These are phyloP conservation scores for Apamea sordens DNA, from an alignment of 2,888 invertebrate genomes.

Conservation along the genomic window DNA sequence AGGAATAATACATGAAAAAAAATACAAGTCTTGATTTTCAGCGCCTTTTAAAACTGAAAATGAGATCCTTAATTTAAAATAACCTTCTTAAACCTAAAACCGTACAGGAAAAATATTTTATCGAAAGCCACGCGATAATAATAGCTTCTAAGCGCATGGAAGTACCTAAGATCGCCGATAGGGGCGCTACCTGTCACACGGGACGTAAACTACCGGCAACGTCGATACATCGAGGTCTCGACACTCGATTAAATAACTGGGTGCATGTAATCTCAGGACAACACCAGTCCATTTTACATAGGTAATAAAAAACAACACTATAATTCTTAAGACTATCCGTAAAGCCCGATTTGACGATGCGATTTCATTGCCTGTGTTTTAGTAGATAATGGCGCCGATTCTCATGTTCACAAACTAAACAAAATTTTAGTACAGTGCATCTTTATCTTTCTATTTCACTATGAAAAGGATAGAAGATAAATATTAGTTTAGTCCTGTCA, in stretches of 20 bases:
- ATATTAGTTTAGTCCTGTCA: no score
- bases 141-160: conserved; percentile 29
- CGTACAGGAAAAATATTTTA: neutral
- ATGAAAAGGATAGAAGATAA: no score
- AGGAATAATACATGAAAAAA: neutral
- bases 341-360: neutral
- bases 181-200: conserved; percentile 35
- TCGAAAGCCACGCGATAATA: conserved; percentile 18
- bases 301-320: neutral
- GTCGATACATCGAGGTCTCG: conserved; percentile 37
- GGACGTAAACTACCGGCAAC: conserved; percentile 41
- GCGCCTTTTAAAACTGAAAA: neutral
- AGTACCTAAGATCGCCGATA: conserved; percentile 49
- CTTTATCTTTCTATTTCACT: no score
- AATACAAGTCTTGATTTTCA: neutral
- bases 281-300: neutral
- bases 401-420: no score
- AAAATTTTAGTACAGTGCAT: no score
- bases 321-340: neutral
- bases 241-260: conserved; percentile 49
- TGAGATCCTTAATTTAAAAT: neutral
- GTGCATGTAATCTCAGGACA: conserved; percentile 7
- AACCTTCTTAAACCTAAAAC: neutral
- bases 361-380: neutral
- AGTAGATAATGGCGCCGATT: neutral